Conservation (phyloP, 1,140 invertebrate species). For the Anoplolepis gracilipes region DNA sequence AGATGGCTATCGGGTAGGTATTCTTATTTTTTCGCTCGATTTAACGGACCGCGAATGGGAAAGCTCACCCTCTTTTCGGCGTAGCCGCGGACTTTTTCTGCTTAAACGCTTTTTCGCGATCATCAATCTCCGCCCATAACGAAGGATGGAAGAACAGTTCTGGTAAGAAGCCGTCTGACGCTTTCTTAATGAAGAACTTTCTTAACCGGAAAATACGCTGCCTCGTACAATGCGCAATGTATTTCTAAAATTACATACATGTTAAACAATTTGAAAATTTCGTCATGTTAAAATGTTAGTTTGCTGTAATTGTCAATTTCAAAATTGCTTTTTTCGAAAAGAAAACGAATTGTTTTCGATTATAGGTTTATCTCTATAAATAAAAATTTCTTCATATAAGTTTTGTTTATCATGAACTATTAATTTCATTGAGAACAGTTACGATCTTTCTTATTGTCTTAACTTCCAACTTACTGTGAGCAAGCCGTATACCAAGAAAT, state of each 20-base stretch:
- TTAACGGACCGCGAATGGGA: conserved; percentile 72
- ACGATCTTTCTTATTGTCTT: conserved; percentile 11
- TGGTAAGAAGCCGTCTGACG: conserved; percentile 28
- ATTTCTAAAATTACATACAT: conserved; percentile 5
- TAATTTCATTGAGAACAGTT: conserved; percentile 46
- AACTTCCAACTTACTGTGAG: conserved; percentile 46
- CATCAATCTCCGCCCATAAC: conserved; percentile 71
- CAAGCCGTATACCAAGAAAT: conserved; percentile 12
- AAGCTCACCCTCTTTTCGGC: conserved; percentile 57
- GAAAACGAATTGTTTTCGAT: not conserved
- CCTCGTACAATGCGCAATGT: not conserved
- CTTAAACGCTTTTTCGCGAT: conserved; percentile 54
- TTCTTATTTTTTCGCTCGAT: conserved; percentile 81
- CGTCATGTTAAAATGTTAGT: not conserved
- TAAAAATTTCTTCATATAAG: conserved; percentile 27
- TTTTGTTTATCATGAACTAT: conserved; percentile 56
- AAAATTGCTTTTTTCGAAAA: not conserved
- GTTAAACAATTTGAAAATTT: not conserved
- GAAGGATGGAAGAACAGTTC: conserved; percentile 24
- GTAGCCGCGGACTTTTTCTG: conserved; percentile 26
- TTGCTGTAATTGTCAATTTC: not conserved
- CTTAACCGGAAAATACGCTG: conserved; percentile 16
- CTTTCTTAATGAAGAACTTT: conserved; percentile 41
- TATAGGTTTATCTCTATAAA: conserved; percentile 34
- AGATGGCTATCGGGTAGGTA: conserved; percentile 66